Conservation (phyloP, 1,140 invertebrate genomes). For the Tenebrio molitor region DNA sequence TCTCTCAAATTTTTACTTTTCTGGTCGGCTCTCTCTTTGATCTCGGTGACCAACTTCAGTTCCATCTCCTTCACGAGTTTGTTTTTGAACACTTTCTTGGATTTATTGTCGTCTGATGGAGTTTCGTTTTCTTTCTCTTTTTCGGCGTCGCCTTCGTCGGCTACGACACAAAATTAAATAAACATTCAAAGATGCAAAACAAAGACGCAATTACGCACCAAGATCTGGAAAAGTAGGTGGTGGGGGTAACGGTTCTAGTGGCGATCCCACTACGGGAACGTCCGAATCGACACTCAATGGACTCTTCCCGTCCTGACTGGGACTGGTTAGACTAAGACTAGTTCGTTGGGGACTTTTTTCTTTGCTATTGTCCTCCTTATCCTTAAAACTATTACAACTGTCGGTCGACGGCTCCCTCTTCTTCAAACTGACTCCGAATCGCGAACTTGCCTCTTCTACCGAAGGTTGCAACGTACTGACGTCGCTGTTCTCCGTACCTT, state of each 20-base stretch:
- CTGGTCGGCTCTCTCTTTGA: conserved; percentile 82
- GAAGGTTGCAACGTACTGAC: conserved; percentile 76
- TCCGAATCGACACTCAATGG: conserved; percentile 65
- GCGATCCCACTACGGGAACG: conserved; percentile 64
- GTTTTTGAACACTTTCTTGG: conserved; percentile 65
- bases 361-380: conserved; percentile 63
- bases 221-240: conserved; percentile 65
- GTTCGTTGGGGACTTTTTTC: conserved; percentile 63
- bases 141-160: conserved; percentile 40
- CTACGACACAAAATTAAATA: conserved; percentile 25
- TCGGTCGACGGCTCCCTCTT: conserved; percentile 76
- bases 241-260: conserved; percentile 60
- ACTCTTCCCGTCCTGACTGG: conserved; percentile 66
- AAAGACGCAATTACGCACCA: conserved; percentile 41
- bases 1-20: conserved; percentile 70
- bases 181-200: neutral
- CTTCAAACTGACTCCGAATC: conserved; percentile 78
- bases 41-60: conserved; percentile 83
- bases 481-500: conserved; percentile 68
- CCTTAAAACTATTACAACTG: conserved; percentile 70
- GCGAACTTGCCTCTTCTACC: conserved; percentile 78
- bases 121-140: conserved; percentile 48
- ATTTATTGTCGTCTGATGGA: conserved; percentile 60
- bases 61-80: conserved; percentile 81
- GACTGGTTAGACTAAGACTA: conserved; percentile 65